Percentiles rank a stretch among this genome's conserved stretches.
phyloP scores from a whole-genome alignment of 30 jellyfish, hydroid and myxozoan species.

The Nemopilema nomurai region DNA sequence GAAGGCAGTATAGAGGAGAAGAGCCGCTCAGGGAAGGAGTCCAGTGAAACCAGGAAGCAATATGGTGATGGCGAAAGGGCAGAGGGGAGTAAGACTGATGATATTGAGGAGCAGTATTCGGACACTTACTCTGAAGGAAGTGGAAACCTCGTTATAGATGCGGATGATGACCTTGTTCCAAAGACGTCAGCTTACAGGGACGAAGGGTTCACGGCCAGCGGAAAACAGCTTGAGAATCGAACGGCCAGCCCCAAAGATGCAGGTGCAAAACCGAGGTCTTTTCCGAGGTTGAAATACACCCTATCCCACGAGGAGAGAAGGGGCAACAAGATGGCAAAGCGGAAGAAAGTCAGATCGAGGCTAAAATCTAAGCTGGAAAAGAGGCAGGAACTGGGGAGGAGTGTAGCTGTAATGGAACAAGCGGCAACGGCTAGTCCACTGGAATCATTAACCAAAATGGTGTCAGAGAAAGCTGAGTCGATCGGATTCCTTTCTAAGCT shows the following conservation, averaged over 20 bases:
- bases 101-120: slow-evolving; percentile 12
- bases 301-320: slow-evolving; percentile 66
- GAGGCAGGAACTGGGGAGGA: background rate
- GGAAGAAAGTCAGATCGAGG: slow-evolving; percentile 18
- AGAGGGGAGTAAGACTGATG: slow-evolving; percentile 23
- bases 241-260: background rate
- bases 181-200: background rate
- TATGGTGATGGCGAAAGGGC: background rate
- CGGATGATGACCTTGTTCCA: slow-evolving; percentile 12
- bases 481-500: background rate
- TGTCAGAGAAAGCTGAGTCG: slow-evolving; percentile 21
- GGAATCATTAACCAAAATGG: slow-evolving; percentile 50
- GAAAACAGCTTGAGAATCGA: background rate
- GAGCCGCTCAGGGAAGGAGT: background rate
- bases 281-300: slow-evolving; percentile 50
- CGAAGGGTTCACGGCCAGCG: background rate
- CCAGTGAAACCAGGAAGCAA: background rate
- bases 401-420: slow-evolving; percentile 3
- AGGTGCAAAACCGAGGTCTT: slow-evolving; percentile 19
- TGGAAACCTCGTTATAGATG: slow-evolving; percentile 41
- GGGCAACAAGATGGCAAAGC: slow-evolving; percentile 38
- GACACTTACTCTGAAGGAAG: slow-evolving; percentile 54
- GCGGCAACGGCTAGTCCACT: slow-evolving; percentile 20
- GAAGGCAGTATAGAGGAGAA: background rate
- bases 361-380: background rate